Conservation (phyloP, 2,113 vertebrate genomes). For the Seriola rivoliana region DNA sequence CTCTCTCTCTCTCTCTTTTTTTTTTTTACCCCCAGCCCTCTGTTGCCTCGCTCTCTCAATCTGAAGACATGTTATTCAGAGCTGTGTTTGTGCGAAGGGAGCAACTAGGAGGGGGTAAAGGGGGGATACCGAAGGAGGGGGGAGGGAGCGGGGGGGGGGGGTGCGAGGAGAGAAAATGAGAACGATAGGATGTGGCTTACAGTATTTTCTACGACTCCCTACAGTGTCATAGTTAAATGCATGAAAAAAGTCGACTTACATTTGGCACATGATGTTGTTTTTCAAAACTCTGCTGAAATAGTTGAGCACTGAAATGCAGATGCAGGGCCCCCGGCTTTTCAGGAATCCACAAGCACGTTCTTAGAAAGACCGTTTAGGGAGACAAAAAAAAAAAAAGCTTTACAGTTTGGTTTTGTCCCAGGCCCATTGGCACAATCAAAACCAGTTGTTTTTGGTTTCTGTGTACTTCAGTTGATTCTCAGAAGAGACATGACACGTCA, state of each 20-base stretch:
- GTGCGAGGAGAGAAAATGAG: neutral
- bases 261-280: slow-evolving; percentile 70
- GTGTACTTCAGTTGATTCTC: neutral
- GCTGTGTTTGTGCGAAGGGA: slow-evolving; percentile 53
- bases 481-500: slow-evolving; percentile 18
- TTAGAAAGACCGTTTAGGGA: slow-evolving; percentile 56
- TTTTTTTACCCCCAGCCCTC: slow-evolving; percentile 1
- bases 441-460: slow-evolving; percentile 23
- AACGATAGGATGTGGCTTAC: slow-evolving; percentile 35
- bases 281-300: slow-evolving; percentile 40
- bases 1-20: neutral
- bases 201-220: slow-evolving; percentile 43
- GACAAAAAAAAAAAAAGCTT: neutral
- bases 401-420: slow-evolving; percentile 2
- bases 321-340: slow-evolving; percentile 60
- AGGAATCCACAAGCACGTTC: slow-evolving; percentile 63
- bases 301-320: slow-evolving; percentile 27
- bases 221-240: slow-evolving; percentile 10
- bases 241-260: slow-evolving; percentile 21
- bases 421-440: slow-evolving; percentile 29
- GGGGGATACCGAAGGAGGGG: slow-evolving; percentile 1
- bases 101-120: neutral
- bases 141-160: neutral
- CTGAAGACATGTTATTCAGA: slow-evolving; percentile 64
- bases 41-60: slow-evolving; percentile 32